Conservation (phyloP, 2,113 vertebrate genomes). For the Ariopsis seemanni region DNA sequence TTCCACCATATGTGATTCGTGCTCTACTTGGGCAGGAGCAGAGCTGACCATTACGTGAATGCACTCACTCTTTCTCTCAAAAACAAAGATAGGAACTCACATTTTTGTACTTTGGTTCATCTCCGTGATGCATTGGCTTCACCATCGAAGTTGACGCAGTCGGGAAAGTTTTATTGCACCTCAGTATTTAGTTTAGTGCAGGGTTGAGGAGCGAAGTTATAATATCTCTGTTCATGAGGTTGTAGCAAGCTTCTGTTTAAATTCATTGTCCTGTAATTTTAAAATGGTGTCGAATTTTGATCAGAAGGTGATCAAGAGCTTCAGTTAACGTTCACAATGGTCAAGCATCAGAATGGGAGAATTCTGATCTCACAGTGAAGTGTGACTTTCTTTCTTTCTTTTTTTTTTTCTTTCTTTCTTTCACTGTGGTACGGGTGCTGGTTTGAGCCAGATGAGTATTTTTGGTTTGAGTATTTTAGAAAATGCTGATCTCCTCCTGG, state of each 20-base stretch:
- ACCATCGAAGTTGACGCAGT: not conserved
- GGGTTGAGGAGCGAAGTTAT: not conserved
- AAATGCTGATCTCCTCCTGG: too few species aligned
- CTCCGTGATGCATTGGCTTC: not conserved
- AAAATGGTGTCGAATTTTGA: not conserved
- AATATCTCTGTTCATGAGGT: not conserved
- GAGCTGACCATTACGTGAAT: conserved; percentile 38
- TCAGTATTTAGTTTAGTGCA: not conserved
- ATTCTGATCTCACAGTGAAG: too few species aligned
- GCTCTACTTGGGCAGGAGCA: conserved; percentile 24
- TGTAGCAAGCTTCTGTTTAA: not conserved
- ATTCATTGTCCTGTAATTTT: not conserved
- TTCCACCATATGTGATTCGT: conserved; percentile 37
- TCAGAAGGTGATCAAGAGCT: not conserved
- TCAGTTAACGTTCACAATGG: too few species aligned
- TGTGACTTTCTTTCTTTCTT: too few species aligned
- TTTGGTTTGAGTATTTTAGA: too few species aligned
- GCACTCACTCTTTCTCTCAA: conserved; percentile 1
- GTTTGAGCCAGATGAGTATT: too few species aligned
- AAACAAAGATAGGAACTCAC: not conserved
- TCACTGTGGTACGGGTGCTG: too few species aligned
- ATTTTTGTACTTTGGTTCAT: not conserved
- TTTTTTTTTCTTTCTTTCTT: too few species aligned
- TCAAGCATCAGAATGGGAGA: too few species aligned
- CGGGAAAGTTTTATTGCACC: not conserved